phyloP scores from a whole-genome alignment of 2,888 invertebrate genomes.

The Eumacrocentrus americanus region DNA sequence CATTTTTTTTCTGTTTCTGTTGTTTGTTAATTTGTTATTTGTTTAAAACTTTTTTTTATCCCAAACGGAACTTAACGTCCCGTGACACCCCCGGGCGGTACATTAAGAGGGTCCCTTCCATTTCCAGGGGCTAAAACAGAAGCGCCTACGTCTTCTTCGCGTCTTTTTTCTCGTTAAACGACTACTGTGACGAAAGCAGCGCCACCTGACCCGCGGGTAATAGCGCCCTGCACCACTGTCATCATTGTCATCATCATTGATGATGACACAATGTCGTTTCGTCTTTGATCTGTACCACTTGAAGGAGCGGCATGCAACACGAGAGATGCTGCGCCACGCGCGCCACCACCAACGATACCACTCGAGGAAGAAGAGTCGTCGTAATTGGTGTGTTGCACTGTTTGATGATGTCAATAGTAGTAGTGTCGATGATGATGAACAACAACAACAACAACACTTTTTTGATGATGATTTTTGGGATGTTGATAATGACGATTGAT shows the following conservation, averaged over 20 bases:
- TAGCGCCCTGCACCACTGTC: neutral
- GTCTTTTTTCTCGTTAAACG: conserved; percentile 8
- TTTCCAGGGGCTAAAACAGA: conserved; percentile 24
- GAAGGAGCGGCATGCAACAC: neutral
- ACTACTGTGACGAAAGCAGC: neutral
- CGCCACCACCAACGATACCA: conserved; percentile 34
- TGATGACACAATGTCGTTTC: too few species aligned
- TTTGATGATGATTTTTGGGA: neutral
- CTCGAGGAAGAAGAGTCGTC: conserved; percentile 9
- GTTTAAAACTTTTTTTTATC: neutral
- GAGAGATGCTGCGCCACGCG: conserved; percentile 2
- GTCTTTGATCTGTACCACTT: conserved; percentile 12
- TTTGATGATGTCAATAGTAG: conserved; percentile 1
- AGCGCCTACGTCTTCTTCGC: conserved; percentile 20
- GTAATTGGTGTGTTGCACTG: conserved; percentile 1
- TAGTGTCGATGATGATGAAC: neutral
- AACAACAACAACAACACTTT: neutral
- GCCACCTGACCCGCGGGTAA: conserved; percentile 16
- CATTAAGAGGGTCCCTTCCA: conserved; percentile 32
- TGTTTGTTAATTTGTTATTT: conserved; percentile 11
- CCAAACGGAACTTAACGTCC: neutral
- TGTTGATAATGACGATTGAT: conserved; percentile 8
- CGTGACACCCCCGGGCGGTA: neutral
- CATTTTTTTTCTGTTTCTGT: too few species aligned
- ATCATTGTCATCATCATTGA: too few species aligned